These are phyloP conservation scores for Cephus runcator DNA, from an alignment of 2,888 invertebrate genomes.

Conservation along the genomic window DNA sequence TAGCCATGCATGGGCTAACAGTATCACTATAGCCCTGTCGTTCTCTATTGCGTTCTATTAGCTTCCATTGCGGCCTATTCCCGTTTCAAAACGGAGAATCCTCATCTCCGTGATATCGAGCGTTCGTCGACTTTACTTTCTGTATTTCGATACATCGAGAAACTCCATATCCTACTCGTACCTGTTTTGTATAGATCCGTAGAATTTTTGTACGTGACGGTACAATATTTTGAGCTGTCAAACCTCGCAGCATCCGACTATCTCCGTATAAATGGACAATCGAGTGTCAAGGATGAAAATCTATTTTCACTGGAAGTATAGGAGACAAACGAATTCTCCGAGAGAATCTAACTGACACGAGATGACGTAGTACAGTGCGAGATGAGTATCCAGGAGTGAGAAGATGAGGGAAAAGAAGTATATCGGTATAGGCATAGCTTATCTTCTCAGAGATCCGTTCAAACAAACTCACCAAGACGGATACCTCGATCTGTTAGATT, in stretches of 20 bases:
- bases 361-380: background rate
- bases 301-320: background rate
- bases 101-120: background rate
- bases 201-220: background rate
- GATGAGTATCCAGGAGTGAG: background rate
- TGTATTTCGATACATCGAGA: background rate
- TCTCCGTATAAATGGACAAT: background rate
- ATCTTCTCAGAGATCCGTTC: background rate
- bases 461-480: background rate
- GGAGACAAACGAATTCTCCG: background rate
- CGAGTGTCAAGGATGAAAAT: background rate
- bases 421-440: background rate
- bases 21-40: constrained; percentile 6
- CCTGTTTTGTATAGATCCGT: background rate
- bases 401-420: background rate
- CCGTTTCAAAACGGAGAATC: background rate
- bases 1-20: constrained; percentile 14
- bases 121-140: background rate
- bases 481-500: background rate
- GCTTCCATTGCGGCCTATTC: background rate
- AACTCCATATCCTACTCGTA: background rate
- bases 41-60: constrained; percentile 12
- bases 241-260: background rate
- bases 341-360: background rate
- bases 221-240: background rate